Percentiles rank a stretch among this genome's conserved stretches.
Evolutionary conservation across 2,113 vertebrate species (phyloP).

Genomic region (Cygnus buccinator): DNA sequence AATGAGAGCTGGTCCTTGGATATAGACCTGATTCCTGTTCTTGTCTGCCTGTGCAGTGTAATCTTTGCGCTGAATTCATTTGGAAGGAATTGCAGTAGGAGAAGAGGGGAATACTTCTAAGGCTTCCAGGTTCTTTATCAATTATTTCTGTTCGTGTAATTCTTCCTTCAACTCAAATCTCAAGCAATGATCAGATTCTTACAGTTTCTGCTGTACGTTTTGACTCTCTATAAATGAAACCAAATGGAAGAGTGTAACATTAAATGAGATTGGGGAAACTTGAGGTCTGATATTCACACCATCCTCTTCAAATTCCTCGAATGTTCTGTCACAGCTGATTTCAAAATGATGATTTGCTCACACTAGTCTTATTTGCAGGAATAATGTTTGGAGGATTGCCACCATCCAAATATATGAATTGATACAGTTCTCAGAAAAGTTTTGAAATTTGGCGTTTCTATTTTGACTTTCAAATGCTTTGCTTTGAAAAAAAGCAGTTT

Average conservation of each 20-base stretch:
- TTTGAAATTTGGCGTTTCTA: not conserved
- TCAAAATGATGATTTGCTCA: not conserved
- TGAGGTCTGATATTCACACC: not conserved
- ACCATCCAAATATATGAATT: not conserved
- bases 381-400: not conserved
- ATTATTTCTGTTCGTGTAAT: not conserved
- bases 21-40: not conserved
- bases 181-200: not conserved
- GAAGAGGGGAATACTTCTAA: not conserved
- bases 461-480: constrained; percentile 28
- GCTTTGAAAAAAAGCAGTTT: constrained; percentile 9
- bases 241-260: not conserved
- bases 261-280: not conserved
- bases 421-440: not conserved
- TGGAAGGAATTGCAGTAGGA: not conserved
- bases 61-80: not conserved
- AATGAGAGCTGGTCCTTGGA: not conserved
- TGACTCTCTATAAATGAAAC: not conserved
- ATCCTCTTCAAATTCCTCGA: not conserved
- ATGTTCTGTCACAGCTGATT: not conserved
- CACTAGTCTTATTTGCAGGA: not conserved
- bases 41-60: fast-evolving
- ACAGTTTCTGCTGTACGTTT: not conserved
- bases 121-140: not conserved
- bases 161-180: not conserved